Evolutionary conservation across 2,888 invertebrate species (phyloP).

Genomic region (Lithophane semibrunnea): DNA sequence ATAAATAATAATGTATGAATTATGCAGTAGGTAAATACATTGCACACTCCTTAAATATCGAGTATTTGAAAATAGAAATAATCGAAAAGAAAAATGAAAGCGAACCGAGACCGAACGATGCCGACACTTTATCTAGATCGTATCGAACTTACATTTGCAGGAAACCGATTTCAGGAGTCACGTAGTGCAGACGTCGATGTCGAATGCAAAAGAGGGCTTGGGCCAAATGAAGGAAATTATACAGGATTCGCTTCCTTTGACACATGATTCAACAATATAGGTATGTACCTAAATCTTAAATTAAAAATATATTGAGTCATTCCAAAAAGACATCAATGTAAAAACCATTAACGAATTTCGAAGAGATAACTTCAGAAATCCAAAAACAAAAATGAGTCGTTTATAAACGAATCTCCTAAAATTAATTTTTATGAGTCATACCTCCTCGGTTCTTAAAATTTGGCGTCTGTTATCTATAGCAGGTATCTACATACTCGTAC

Average conservation of each 20-base stretch:
- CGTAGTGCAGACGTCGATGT: not conserved
- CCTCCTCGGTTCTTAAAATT: not conserved
- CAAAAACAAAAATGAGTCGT: constrained; percentile 3
- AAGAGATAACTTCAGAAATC: not conserved
- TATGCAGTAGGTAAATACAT: not conserved
- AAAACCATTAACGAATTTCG: constrained; percentile 1
- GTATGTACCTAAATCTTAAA: not conserved
- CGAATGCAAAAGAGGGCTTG: not conserved
- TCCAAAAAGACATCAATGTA: not conserved
- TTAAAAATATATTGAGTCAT: constrained; percentile 8
- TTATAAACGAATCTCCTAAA: not conserved
- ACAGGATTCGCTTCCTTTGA: not conserved
- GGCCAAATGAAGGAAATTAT: constrained; percentile 21
- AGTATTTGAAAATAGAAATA: not conserved
- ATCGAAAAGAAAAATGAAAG: not conserved
- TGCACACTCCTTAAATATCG: not conserved
- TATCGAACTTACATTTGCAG: constrained; percentile 25
- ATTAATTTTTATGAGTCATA: not conserved
- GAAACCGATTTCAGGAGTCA: constrained; percentile 30
- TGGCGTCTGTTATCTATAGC: not conserved
- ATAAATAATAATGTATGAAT: not conserved
- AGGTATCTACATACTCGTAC: not conserved
- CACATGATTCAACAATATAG: not conserved
- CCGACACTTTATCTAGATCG: constrained; percentile 14
- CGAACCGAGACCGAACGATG: not conserved